Percentiles rank a stretch among this genome's conserved stretches.
Evolutionary conservation across 2,113 vertebrate species (phyloP).

Genomic region (Anseranas semipalmata): DNA sequence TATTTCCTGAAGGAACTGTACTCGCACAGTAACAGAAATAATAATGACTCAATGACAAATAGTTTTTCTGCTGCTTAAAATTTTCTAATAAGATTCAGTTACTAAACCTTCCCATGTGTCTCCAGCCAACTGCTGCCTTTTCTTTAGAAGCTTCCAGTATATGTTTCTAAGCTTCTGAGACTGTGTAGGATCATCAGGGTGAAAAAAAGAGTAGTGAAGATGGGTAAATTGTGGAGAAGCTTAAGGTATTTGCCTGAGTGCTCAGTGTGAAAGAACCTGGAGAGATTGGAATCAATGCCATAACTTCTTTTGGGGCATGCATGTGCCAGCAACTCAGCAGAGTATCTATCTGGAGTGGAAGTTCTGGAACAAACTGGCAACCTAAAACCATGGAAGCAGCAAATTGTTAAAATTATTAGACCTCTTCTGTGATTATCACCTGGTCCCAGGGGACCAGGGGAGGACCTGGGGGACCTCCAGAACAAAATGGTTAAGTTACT

Average conservation of each 20-base stretch:
- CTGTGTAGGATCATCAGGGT: neutral
- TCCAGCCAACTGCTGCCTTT: neutral
- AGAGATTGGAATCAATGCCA: fast-evolving
- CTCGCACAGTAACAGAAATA: neutral
- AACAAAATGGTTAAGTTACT: neutral
- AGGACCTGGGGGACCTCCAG: neutral
- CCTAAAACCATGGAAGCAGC: neutral
- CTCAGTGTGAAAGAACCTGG: neutral
- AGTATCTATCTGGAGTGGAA: neutral
- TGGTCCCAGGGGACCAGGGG: neutral
- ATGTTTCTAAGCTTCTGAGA: neutral
- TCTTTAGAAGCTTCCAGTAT: neutral
- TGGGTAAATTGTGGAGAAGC: neutral
- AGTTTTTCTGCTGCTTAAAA: neutral
- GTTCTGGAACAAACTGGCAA: neutral
- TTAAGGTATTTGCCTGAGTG: neutral
- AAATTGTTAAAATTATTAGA: neutral
- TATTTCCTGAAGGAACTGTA: neutral
- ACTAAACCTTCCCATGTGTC: neutral
- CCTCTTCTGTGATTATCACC: neutral
- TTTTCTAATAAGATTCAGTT: neutral
- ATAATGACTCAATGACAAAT: neutral
- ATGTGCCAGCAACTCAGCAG: neutral
- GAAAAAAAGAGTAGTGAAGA: neutral
- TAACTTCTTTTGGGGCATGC: neutral